A percentile compares a stretch with the other conserved stretches of the same genome.
Evolutionary conservation across 2,797 vertebrate species (phyloP).

Genomic region (Pogoniulus pusillus): DNA sequence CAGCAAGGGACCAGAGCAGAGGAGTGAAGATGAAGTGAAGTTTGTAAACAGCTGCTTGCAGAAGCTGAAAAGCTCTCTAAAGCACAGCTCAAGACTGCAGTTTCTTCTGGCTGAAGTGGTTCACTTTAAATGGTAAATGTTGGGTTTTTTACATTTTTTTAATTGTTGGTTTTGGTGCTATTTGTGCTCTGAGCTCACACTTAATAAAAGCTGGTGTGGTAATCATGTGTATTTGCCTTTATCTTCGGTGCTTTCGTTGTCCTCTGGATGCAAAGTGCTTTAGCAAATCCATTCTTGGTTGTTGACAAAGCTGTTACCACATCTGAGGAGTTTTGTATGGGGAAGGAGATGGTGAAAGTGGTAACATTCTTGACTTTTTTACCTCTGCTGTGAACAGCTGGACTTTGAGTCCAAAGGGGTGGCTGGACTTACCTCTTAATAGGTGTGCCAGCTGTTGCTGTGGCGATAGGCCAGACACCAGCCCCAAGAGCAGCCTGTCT

Average conservation of each 20-base stretch:
- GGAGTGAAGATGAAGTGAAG: slow-evolving; percentile 59
- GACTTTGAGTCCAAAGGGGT: background rate
- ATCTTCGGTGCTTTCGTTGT: background rate
- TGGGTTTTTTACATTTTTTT: background rate
- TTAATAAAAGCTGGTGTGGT: background rate
- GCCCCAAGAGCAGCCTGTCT: no score
- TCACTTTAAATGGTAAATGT: slow-evolving; percentile 69
- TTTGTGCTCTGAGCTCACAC: background rate
- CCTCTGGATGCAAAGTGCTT: background rate
- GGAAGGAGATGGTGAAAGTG: background rate
- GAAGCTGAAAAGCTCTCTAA: slow-evolving; percentile 50
- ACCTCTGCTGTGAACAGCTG: background rate
- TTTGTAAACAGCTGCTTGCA: slow-evolving; percentile 56
- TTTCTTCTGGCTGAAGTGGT: slow-evolving; percentile 70
- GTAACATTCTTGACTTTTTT: background rate
- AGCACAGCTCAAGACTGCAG: slow-evolving; percentile 54
- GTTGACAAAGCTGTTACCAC: background rate
- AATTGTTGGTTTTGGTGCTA: background rate
- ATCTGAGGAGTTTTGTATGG: background rate
- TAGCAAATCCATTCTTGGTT: background rate
- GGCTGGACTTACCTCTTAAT: no score
- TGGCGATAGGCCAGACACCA: no score
- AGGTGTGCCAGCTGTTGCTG: no score
- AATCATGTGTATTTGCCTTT: background rate
- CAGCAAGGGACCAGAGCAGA: slow-evolving; percentile 60